These are phyloP conservation scores for Mnemiopsis leidyi DNA, from an alignment of 37 sponge, comb jelly and placozoan genomes.

Conservation along the genomic window DNA sequence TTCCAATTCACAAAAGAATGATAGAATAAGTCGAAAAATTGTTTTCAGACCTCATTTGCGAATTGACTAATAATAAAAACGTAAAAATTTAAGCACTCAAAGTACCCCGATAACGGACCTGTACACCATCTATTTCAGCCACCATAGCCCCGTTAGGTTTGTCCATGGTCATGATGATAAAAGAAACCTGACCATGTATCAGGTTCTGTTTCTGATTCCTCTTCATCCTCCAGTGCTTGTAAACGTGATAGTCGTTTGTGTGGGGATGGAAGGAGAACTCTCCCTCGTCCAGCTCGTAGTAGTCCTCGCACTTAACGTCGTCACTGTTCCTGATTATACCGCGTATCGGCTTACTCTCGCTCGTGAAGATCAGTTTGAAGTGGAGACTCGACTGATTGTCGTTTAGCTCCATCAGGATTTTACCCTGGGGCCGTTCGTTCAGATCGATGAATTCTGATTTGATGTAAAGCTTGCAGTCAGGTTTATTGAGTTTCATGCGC, in stretches of 20 bases:
- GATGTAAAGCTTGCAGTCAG: constrained; percentile 47
- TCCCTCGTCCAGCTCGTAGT: constrained; percentile 34
- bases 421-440: background rate
- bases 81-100: background rate
- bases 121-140: constrained; percentile 20
- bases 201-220: constrained; percentile 50
- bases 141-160: constrained; percentile 54
- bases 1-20: constrained; percentile 1
- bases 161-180: constrained; percentile 2
- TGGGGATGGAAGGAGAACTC: constrained; percentile 40
- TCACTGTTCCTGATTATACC: constrained; percentile 24
- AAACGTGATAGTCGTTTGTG: constrained; percentile 51
- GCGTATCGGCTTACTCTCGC: constrained; percentile 13
- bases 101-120: background rate
- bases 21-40: background rate
- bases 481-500: constrained; percentile 52
- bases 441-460: background rate
- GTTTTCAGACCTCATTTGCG: background rate
- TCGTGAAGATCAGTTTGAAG: constrained; percentile 31
- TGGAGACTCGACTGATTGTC: constrained; percentile 60
- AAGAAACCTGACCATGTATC: constrained; percentile 29
- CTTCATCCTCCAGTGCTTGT: constrained; percentile 48
- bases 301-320: constrained; percentile 32
- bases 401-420: constrained; percentile 59
- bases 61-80: background rate